Base-by-base conservation (phyloP, 2,888 invertebrate genomes). In the Temnothorax rugatulus region DNA sequence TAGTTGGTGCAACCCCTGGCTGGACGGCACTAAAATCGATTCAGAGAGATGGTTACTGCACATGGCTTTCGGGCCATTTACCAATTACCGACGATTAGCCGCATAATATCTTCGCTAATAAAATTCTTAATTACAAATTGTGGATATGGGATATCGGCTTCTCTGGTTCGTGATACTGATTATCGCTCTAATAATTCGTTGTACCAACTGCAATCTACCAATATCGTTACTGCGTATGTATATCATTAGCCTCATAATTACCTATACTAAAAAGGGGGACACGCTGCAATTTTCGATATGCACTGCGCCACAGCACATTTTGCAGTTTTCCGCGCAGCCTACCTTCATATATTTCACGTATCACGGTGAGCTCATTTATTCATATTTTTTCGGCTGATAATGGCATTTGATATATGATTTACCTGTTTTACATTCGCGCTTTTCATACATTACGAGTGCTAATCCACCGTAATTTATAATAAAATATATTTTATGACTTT, bases 81-180 rank as follows among this genome's bases (percentile, higher is more conserved):
- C 86, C 84, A 83, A 90, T 89, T 89, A 87, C 83, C 83, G 59
- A 73, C 84, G 84, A 86, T 88, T 82, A 84, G 81, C 77, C 74
- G 88, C 86, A 88, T 87, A 88, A 88, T 82, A 84, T 82, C 82
- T 88, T 84, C 83, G 85, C 86, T 89, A 87, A 86, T 83, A 88
- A 88, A 88, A 86, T 86, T 88, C 86, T 88, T 88, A 88, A 88
- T 88, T 88, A 88, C 86, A 84, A 85, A 71, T 85, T 83, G 82
- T 79, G 87, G 83, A 87, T 85, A 84, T 86, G 85, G 86, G 86
- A 85, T 86, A 86, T 85, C 85, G 86, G 86, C 79, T 85, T 74
- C 73, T 82, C 82, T 83, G 77, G 68, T 74, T 77, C 77, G 81
- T 54, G 82, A 85, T 86, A 85, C 86, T 85, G 86, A 86, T 86